These are phyloP conservation scores for Porites rus DNA, from an alignment of 92 coral and sea anemone genomes.

Conservation along the genomic window DNA sequence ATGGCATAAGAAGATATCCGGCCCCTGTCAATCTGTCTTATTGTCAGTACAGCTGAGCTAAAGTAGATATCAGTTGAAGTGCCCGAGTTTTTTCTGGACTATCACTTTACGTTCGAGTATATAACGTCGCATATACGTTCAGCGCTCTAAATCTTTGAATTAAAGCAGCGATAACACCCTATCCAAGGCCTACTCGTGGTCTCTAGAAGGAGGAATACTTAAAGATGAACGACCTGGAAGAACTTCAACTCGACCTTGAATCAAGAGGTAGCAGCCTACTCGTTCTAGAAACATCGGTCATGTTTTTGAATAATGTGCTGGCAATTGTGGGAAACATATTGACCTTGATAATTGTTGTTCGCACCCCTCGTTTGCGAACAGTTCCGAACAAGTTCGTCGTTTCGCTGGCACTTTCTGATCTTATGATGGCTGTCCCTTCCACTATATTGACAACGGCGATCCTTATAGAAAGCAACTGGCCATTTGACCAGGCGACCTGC, in stretches of 20 bases:
- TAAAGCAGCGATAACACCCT: neutral
- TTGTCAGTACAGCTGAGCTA: too few species aligned
- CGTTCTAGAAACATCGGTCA: conserved; percentile 19
- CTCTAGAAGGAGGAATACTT: neutral
- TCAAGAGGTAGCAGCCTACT: neutral
- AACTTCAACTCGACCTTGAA: conserved; percentile 4
- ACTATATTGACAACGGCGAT: neutral
- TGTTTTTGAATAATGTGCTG: conserved; percentile 19
- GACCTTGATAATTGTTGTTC: conserved; percentile 20
- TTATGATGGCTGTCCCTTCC: conserved; percentile 41
- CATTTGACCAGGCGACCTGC: conserved; percentile 21
- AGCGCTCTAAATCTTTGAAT: too few species aligned
- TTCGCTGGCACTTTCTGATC: conserved; percentile 46
- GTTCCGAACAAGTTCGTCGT: conserved; percentile 40
- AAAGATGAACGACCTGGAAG: conserved; percentile 31
- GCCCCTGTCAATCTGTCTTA: too few species aligned
- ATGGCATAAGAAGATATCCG: too few species aligned
- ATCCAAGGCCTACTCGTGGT: neutral
- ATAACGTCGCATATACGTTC: too few species aligned
- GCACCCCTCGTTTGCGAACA: conserved; percentile 28
- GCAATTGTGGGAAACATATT: conserved; percentile 44
- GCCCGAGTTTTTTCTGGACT: too few species aligned
- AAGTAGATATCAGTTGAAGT: too few species aligned
- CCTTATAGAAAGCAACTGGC: conserved; percentile 30
- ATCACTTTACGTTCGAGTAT: too few species aligned